Percentiles rank a stretch among this genome's conserved stretches.
phyloP scores from a whole-genome alignment of 2,888 invertebrate species.

The Agrotis puta region DNA sequence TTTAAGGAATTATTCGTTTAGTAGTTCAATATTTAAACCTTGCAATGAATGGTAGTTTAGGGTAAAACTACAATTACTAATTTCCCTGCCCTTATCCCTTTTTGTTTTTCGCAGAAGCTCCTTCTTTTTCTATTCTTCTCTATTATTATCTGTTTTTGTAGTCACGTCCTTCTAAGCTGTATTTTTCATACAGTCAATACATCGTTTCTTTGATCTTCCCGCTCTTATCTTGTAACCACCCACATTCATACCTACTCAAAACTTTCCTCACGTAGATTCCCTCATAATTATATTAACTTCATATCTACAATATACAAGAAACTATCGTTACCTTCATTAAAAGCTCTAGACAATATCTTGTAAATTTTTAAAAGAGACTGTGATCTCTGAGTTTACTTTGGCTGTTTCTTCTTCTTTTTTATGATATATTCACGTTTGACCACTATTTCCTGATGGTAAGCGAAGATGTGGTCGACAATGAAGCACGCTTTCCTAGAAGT shows the following conservation, averaged over 20 bases:
- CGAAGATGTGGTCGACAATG: too few relatives aligned
- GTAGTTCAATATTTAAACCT: too few relatives aligned
- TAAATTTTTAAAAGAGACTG: too few relatives aligned
- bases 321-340: background rate
- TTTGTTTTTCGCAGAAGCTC: background rate
- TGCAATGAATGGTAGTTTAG: too few relatives aligned
- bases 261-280: background rate
- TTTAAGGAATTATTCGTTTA: background rate
- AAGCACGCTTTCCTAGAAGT: too few relatives aligned
- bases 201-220: background rate
- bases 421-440: too few relatives aligned
- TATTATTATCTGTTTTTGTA: background rate
- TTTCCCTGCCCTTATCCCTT: background rate
- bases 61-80: too few relatives aligned
- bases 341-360: background rate
- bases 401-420: too few relatives aligned
- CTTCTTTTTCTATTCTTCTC: background rate
- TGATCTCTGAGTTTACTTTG: too few relatives aligned
- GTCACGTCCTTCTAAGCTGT: background rate
- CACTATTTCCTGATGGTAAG: too few relatives aligned
- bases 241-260: background rate
- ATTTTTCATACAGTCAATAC: background rate
- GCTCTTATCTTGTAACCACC: background rate
- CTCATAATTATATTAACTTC: background rate
- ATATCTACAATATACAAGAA: too few relatives aligned